Conservation (phyloP, 2,113 vertebrate species). For the Mystacornis crossleyi region DNA sequence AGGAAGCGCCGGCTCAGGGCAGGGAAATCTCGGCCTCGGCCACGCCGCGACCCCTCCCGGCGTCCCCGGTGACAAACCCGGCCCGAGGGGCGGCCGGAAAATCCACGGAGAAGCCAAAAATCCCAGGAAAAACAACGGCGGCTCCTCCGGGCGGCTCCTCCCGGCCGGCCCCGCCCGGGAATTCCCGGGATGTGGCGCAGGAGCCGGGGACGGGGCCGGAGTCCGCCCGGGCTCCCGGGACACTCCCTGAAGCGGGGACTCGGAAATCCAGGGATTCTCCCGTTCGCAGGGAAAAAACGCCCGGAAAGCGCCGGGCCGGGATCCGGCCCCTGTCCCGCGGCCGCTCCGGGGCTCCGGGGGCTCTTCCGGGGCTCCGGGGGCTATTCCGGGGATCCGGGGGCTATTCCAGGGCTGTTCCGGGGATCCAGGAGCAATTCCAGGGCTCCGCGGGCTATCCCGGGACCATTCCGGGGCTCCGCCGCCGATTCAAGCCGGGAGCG, state of each 20-base stretch:
- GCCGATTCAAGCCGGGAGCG: not conserved
- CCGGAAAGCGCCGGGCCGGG: not conserved
- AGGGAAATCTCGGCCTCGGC: not conserved
- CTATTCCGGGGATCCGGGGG: not conserved
- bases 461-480: not conserved
- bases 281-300: fast-evolving
- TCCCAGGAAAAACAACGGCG: not conserved
- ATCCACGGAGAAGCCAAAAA: not conserved
- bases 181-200: not conserved
- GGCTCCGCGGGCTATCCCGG: not conserved
- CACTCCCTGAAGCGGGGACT: fast-evolving
- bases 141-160: not conserved
- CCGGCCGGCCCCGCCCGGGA: not conserved
- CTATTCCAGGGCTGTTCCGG: fast-evolving
- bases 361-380: too few species aligned
- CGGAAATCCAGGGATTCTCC: not conserved
- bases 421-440: not conserved
- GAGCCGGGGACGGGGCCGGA: not conserved
- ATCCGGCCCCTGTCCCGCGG: not conserved
- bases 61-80: not conserved
- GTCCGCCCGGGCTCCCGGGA: not conserved
- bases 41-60: not conserved
- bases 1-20: not conserved
- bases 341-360: not conserved
- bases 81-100: not conserved